phyloP scores from a whole-genome alignment of 2,113 vertebrate species.

The Paedocypris sp. region DNA sequence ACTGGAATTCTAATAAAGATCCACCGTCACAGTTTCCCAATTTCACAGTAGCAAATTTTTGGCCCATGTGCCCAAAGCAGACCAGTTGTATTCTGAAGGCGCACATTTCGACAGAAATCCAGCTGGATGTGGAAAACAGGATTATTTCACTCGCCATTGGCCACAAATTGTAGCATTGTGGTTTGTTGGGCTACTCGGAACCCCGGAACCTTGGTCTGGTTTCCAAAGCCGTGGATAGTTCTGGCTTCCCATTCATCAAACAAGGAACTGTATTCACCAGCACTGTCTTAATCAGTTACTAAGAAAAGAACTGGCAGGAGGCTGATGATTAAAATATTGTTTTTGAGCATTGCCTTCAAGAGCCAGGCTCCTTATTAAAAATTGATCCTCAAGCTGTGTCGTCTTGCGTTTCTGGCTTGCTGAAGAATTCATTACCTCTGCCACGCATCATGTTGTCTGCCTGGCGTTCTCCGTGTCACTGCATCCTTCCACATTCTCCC shows the following conservation, averaged over 20 bases:
- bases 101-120: not conserved
- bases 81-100: no score
- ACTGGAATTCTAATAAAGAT: not conserved
- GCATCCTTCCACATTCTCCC: not conserved
- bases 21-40: not conserved
- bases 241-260: not conserved
- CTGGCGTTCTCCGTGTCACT: slow-evolving; percentile 34
- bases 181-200: not conserved
- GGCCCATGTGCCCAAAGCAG: no score
- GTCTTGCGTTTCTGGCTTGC: slow-evolving; percentile 51
- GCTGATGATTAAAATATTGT: slow-evolving; percentile 59
- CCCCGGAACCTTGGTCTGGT: not conserved
- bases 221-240: not conserved
- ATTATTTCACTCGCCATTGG: not conserved
- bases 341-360: slow-evolving; percentile 49
- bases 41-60: not conserved
- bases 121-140: not conserved
- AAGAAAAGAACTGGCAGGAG: slow-evolving; percentile 41
- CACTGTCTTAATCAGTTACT: slow-evolving; percentile 29
- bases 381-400: slow-evolving; percentile 65
- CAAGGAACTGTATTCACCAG: not conserved
- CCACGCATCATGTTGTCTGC: slow-evolving; percentile 34
- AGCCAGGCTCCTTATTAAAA: slow-evolving; percentile 64
- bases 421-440: slow-evolving; percentile 63
- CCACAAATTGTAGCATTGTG: not conserved